Evolutionary conservation across 2,888 invertebrate species (phyloP).

Genomic region (Pseudeuparius sepicola): DNA sequence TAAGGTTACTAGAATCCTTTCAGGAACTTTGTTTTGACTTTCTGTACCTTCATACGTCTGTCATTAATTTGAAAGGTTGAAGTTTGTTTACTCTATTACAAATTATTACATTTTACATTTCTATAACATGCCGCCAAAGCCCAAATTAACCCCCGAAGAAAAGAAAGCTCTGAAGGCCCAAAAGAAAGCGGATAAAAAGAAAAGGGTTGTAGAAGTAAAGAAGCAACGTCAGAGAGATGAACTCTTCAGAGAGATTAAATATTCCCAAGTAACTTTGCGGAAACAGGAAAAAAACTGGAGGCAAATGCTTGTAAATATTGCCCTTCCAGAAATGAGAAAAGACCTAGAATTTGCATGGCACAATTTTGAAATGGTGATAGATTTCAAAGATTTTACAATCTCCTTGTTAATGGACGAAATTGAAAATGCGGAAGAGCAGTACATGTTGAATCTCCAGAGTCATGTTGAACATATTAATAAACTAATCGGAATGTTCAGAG

Average conservation of each 20-base stretch:
- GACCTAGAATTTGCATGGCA: constrained; percentile 39
- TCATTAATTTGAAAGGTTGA: no score
- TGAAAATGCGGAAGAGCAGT: constrained; percentile 36
- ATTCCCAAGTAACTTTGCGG: constrained; percentile 33
- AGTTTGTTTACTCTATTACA: no score
- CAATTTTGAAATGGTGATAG: constrained; percentile 39
- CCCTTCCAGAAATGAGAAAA: constrained; percentile 36
- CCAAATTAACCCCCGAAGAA: constrained; percentile 25
- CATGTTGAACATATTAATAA: constrained; percentile 37
- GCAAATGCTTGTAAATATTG: constrained; percentile 35
- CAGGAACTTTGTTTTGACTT: no score
- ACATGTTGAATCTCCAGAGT: constrained; percentile 33
- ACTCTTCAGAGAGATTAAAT: constrained; percentile 35
- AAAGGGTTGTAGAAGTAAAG: constrained; percentile 26
- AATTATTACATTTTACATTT: no score
- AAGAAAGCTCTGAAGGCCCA: constrained; percentile 22
- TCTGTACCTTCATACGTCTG: no score
- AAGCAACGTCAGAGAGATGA: constrained; percentile 31
- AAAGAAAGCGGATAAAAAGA: constrained; percentile 29
- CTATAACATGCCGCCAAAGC: constrained; percentile 21
- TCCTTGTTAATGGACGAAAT: constrained; percentile 38
- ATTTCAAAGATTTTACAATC: constrained; percentile 40
- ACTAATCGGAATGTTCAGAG: constrained; percentile 33
- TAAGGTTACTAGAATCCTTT: no score
- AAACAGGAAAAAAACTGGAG: constrained; percentile 36